Base-by-base conservation (phyloP, 2,888 invertebrate genomes). In the Pristionchus entomophagus region DNA sequence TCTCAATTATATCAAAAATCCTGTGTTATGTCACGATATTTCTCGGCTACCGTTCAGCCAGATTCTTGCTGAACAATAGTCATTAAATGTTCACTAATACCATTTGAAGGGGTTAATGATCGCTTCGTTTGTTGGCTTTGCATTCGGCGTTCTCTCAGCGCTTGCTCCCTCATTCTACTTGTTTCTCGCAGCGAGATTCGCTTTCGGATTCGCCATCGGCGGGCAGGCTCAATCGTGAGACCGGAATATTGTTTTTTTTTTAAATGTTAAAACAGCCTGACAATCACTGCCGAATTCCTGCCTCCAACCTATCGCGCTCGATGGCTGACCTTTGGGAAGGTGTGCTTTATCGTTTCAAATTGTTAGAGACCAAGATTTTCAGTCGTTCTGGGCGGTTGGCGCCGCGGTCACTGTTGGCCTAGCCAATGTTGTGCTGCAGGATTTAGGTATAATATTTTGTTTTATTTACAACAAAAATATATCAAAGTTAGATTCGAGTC, bases 311-410 rank as follows among this genome's bases (percentile, higher is more conserved):
- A 45, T 73, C 73, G 73, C 0, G 73, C 73, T 0, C 41, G 41
- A 10, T 41, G 73, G 38, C 45, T 73, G n/a, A 35, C 26, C 5
- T n/a, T 41, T 8, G 10, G 41, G 22, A 73, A 73, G 73, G 73
- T 73, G 6, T 35, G 17, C 17, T 65, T 65, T 32, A 19, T 4
- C 3, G 17, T 12, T 65, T 35, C 5, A 4, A 6, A 2, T 65
- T 65, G 8, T 32, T 35, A 12, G 12, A 32, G 5, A 17, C 5
- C 5, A 5, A 35, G 5, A 56, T 38, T 38, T 41, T 41, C 41
- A 73, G 73, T 73, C 41, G 41, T 73, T 73, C 73, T 73, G 73
- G 73, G 73, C 73, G 1, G 12, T 73, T 35, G 73, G 73, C 12
- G 73, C 73, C 8, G 73, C 73, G 0, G 14, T 73, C 0, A 41